phyloP scores from a whole-genome alignment of 1,140 invertebrate species.

The Oedothorax gibbosus region DNA sequence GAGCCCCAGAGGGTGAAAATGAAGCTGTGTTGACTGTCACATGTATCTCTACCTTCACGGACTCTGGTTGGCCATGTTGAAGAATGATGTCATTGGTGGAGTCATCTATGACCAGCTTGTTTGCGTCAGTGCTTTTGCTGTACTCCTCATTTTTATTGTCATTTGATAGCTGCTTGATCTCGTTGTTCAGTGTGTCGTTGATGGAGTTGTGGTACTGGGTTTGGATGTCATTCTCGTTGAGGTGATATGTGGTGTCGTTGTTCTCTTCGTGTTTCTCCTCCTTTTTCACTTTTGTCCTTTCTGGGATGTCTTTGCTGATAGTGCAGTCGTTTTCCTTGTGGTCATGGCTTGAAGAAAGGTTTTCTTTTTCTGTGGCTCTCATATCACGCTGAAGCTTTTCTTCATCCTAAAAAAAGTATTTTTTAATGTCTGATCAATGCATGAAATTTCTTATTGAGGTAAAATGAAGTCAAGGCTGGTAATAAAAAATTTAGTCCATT shows the following conservation, averaged over 20 bases:
- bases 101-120: constrained; percentile 2
- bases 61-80: constrained; percentile 56
- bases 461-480: neutral
- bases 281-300: constrained; percentile 25
- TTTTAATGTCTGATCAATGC: neutral
- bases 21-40: constrained; percentile 69
- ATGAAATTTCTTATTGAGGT: neutral
- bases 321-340: constrained; percentile 25
- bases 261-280: neutral
- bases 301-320: constrained; percentile 38
- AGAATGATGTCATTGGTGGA: constrained; percentile 7
- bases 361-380: constrained; percentile 46
- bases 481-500: neutral
- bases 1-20: constrained; percentile 66
- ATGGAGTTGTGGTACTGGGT: constrained; percentile 36
- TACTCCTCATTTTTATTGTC: too few relatives aligned
- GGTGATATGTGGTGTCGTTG: neutral
- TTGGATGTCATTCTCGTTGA: constrained; percentile 32
- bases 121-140: neutral
- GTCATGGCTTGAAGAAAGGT: neutral
- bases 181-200: constrained; percentile 35
- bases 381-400: constrained; percentile 51
- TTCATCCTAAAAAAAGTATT: constrained; percentile 42
- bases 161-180: constrained; percentile 9
- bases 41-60: constrained; percentile 65